phyloP scores from a whole-genome alignment of 2,888 invertebrate genomes.

The Chrysolina oricalcia region DNA sequence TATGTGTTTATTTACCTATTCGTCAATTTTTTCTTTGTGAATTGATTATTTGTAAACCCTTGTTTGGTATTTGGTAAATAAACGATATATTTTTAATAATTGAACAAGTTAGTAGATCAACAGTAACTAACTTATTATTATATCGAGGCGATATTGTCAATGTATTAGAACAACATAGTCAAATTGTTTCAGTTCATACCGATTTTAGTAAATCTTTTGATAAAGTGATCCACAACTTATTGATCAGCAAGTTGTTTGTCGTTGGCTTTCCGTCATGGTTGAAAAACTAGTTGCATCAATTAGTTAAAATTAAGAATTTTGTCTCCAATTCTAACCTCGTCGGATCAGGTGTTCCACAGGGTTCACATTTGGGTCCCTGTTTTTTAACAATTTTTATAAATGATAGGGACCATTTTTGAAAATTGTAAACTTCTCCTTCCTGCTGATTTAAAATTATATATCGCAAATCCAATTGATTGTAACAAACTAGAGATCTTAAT shows the following conservation, averaged over 20 bases:
- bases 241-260: constrained; percentile 18
- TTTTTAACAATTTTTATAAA: too few relatives aligned
- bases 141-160: too few relatives aligned
- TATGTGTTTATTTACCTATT: too few relatives aligned
- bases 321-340: background rate
- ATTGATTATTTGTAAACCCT: too few relatives aligned
- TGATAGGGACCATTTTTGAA: background rate
- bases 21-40: too few relatives aligned
- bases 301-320: constrained; percentile 4
- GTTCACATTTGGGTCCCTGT: too few relatives aligned
- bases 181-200: background rate
- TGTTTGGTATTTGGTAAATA: too few relatives aligned
- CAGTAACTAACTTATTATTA: too few relatives aligned
- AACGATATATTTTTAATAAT: too few relatives aligned
- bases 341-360: too few relatives aligned
- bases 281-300: constrained; percentile 14
- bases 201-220: constrained; percentile 14
- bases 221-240: too few relatives aligned
- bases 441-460: background rate
- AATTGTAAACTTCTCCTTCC: background rate
- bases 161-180: constrained; percentile 16
- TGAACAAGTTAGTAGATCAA: too few relatives aligned
- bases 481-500: constrained; percentile 1
- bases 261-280: constrained; percentile 39
- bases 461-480: background rate